phyloP scores from a whole-genome alignment of 2,113 vertebrate genomes.

The Myrmecobius fasciatus region DNA sequence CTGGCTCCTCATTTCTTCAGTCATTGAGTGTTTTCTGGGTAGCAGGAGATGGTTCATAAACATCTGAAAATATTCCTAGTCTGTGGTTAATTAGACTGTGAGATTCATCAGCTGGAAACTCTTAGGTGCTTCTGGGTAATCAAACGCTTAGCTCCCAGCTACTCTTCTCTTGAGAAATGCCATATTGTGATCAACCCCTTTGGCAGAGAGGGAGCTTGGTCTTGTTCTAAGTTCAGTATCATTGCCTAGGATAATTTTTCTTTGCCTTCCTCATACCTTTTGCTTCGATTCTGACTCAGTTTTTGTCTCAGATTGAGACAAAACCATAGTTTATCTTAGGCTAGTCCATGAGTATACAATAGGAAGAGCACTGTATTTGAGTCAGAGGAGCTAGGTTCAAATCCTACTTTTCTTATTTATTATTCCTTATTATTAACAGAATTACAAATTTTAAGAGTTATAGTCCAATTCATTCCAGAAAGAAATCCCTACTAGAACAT shows the following conservation, averaged over 20 bases:
- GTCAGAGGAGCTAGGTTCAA: background rate
- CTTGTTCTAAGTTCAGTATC: background rate
- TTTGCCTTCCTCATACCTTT: background rate
- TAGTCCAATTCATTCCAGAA: background rate
- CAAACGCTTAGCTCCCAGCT: background rate
- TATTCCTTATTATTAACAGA: background rate
- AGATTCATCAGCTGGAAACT: conserved; percentile 18
- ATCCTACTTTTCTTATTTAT: background rate
- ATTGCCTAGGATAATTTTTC: background rate
- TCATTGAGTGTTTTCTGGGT: conserved; percentile 23
- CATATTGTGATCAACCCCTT: background rate
- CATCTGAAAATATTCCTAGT: conserved; percentile 42
- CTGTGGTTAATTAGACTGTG: conserved; percentile 45
- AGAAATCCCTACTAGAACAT: background rate
- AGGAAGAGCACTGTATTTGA: background rate
- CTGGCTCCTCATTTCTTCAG: conserved; percentile 16
- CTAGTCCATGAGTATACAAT: background rate
- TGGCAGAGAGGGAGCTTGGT: background rate
- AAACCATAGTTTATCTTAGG: background rate
- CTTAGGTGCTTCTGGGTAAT: background rate
- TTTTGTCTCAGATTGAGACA: background rate
- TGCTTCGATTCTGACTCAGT: background rate
- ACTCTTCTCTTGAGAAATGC: background rate
- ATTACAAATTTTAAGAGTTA: background rate
- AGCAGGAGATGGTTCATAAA: conserved; percentile 57